Base-by-base conservation (phyloP, 2,888 invertebrate genomes). In the Melolontha melolontha region DNA sequence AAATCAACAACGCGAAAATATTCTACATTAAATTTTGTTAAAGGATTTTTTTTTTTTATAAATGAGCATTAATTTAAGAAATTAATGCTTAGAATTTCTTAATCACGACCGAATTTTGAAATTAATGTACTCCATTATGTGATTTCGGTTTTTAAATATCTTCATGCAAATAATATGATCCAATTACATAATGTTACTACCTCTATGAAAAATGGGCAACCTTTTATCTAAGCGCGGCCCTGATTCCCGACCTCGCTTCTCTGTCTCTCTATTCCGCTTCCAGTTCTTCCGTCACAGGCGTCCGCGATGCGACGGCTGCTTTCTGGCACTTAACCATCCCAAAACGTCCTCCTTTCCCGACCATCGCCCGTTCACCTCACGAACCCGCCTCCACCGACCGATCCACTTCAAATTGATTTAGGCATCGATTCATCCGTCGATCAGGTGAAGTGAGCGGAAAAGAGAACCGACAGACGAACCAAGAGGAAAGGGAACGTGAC, bases 231-330 rank as follows among this genome's bases (percentile, higher is more conserved):
- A 47, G 8, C 2, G 47, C 59, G 59, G 59, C 16, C 59, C 59
- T 62, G 59, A 47, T 62, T 29, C 6, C 47, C 42, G 44, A 14
- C 17, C 34, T 62, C 59, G 47, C 44, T 62, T 49, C 59, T 47
- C 59, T 49, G 59, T 62, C 59, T 62, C 47, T 47, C 47, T 62
- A 62, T 62, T 62, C 47, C 59, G 39, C 59, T 47, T 47, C 47
- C 59, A 73, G 75, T 72, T 75, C 74, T 73, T 70, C 75, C 78
- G 75, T 71, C 77, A 74, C 76, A 76, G 75, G 74, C 75, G 74
- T 71, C 73, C 75, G 74, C 74, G 75, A 72, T 76, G 77, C 74
- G 76, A 76, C 74, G 77, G 76, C 75, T 77, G 77, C 74, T 73
- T 73, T 75, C 77, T 73, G 74, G 71, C 74, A 70, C 74, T 74